Conservation (phyloP, 2,888 invertebrate species). For the Callosobruchus maculatus region DNA sequence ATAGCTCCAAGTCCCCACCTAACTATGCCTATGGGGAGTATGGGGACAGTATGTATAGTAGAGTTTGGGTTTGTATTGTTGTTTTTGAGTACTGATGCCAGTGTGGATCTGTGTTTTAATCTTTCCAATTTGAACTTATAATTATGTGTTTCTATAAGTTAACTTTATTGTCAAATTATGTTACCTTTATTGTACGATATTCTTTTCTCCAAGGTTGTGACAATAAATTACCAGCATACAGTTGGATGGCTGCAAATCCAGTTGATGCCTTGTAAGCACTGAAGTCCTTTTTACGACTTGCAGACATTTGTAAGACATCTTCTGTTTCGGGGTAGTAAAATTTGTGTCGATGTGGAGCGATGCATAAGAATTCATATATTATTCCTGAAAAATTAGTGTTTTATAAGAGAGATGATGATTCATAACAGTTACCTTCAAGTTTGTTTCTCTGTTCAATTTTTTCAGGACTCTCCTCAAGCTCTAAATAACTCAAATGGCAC, state of each 20-base stretch:
- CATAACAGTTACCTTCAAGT: conserved; percentile 61
- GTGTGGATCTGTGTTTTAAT: too few species aligned
- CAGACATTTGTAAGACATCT: conserved; percentile 70
- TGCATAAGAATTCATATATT: conserved; percentile 72
- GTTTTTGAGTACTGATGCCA: too few species aligned
- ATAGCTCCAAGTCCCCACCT: too few species aligned
- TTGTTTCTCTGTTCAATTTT: conserved; percentile 73
- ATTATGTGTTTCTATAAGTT: too few species aligned
- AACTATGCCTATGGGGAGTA: too few species aligned
- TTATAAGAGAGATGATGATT: conserved; percentile 5
- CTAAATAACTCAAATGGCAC: conserved; percentile 74
- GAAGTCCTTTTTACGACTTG: conserved; percentile 67
- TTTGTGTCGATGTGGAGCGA: conserved; percentile 76
- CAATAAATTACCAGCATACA: conserved; percentile 81
- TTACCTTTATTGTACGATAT: conserved; percentile 75
- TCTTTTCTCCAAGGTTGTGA: conserved; percentile 89
- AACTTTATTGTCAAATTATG: too few species aligned
- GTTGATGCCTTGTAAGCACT: conserved; percentile 77
- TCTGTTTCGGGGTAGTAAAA: conserved; percentile 73
- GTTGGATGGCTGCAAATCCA: conserved; percentile 80
- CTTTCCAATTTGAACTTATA: too few species aligned
- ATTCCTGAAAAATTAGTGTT: conserved; percentile 55
- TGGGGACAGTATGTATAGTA: too few species aligned
- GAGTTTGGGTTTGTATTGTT: too few species aligned
- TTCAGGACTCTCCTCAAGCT: conserved; percentile 74